Evolutionary conservation across 2,113 vertebrate genomes (phyloP), one percentile per base, ranked within the genome.

Genomic region (Stomatorhinus ivindoensis): DNA sequence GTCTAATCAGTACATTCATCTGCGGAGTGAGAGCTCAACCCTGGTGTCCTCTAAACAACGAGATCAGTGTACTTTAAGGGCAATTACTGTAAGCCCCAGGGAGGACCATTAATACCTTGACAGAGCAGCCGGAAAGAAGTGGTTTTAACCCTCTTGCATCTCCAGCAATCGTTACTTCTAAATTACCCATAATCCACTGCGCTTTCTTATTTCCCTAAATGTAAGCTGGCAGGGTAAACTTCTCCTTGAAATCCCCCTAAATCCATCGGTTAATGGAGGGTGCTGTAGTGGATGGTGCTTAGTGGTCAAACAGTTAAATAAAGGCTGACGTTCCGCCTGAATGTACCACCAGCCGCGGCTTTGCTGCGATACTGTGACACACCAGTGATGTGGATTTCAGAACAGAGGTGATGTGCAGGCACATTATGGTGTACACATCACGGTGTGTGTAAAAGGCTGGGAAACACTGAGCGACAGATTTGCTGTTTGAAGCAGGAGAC

Each of bases 51-150:
- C 85, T 69, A 92, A 91, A 93, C 91, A 87, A 92, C 91, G 89
- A 92, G 91, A 93, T 94, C 88, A 89, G 87, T 93, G 94, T 94
- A 92, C 84, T 87, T 94, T 93, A 94, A 94, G 90, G 92, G 91
- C 93, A 92, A 91, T 91, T 90, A 91, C 91, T 91, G 91, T 88
- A 87, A 90, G 88, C 88, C 58, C 89, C 90, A 90, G 91, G 88
- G 90, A 42, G 88, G 87, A 87, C 21, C 51, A 90, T 89, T 91
- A 89, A 91, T 19, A 88, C 46, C 39, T 48, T 58, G 80, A 89
- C 84, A 90, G 88, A 80, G 31, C 44, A 82, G 89, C 92, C 83
- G 73, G 2, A 90, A 88, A 50, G 61, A 83, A 82, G 90, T 87
- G 88, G 89, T 89, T 91, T 91, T 89, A 91, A 80, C 89, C 89